Evolutionary conservation across 2,113 vertebrate genomes (phyloP).

Genomic region (Blennius ocellaris): DNA sequence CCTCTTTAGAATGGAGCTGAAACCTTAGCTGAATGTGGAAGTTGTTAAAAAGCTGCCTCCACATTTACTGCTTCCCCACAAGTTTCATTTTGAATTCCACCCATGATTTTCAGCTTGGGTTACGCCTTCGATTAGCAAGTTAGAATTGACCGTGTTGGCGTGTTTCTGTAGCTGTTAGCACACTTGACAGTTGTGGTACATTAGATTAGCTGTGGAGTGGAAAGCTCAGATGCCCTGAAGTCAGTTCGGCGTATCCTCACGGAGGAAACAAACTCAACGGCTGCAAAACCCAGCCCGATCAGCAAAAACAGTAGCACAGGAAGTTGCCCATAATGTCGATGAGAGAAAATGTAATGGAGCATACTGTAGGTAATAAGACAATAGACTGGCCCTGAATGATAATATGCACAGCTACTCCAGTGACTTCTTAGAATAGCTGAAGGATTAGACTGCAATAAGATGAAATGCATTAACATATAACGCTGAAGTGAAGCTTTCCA

Average conservation of each 20-base stretch:
- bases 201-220: slow-evolving; percentile 70
- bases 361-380: slow-evolving; percentile 53
- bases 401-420: slow-evolving; percentile 38
- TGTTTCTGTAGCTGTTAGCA: slow-evolving; percentile 58
- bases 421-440: slow-evolving; percentile 40
- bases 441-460: slow-evolving; percentile 51
- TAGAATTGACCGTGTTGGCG: slow-evolving; percentile 44
- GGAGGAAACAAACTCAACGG: slow-evolving; percentile 63
- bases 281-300: slow-evolving; percentile 47
- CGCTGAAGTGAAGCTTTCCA: slow-evolving; percentile 15
- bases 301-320: slow-evolving; percentile 23
- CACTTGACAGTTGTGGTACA: slow-evolving; percentile 51
- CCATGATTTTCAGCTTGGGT: slow-evolving; percentile 29
- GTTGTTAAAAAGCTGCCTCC: neutral
- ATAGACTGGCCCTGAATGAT: slow-evolving; percentile 44
- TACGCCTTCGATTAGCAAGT: slow-evolving; percentile 56
- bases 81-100: slow-evolving; percentile 34
- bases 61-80: neutral
- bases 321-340: slow-evolving; percentile 16
- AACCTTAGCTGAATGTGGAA: neutral
- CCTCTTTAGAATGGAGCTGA: too few relatives aligned
- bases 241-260: slow-evolving; percentile 58
- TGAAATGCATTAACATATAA: slow-evolving; percentile 56
- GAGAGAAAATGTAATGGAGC: slow-evolving; percentile 52
- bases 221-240: slow-evolving; percentile 66